phyloP scores from a whole-genome alignment of 1,140 invertebrate genomes.

The Zaprionus vittiger region DNA sequence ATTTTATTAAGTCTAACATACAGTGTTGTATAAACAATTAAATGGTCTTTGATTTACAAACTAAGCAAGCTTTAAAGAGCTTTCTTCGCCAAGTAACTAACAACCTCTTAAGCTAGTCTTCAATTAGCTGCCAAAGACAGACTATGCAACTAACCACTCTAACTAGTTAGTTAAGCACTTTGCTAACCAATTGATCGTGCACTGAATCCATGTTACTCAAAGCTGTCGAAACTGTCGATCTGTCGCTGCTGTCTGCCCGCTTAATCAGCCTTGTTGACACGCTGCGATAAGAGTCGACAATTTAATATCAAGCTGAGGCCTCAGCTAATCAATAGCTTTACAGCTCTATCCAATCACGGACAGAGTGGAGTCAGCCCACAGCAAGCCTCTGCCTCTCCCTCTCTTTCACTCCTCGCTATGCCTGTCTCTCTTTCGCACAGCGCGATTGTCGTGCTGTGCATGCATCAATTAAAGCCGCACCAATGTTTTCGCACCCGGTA shows the following conservation, averaged over 20 bases:
- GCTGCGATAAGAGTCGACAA: constrained; percentile 27
- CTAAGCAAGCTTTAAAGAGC: too few species aligned
- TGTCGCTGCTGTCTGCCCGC: constrained; percentile 3
- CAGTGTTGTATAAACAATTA: too few species aligned
- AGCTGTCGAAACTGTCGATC: constrained; percentile 1
- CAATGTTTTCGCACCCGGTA: constrained; percentile 84
- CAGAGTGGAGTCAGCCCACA: neutral
- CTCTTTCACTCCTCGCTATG: neutral
- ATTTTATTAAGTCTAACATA: too few species aligned
- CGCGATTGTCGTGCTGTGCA: constrained; percentile 61
- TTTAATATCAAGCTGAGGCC: constrained; percentile 4
- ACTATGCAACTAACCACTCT: neutral
- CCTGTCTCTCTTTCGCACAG: constrained; percentile 2
- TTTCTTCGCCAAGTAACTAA: neutral
- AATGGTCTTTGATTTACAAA: too few species aligned
- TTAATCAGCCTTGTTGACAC: constrained; percentile 34
- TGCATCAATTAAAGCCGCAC: constrained; percentile 81
- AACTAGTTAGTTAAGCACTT: neutral
- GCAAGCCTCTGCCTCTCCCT: neutral
- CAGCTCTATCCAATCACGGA: constrained; percentile 64
- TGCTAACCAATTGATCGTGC: constrained; percentile 3
- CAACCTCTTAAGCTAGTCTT: neutral
- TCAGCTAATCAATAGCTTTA: constrained; percentile 52
- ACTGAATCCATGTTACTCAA: neutral
- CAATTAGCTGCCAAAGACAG: neutral